Evolutionary conservation across 2,888 invertebrate genomes (phyloP).

Genomic region (Lepetodrilus schrolli): DNA sequence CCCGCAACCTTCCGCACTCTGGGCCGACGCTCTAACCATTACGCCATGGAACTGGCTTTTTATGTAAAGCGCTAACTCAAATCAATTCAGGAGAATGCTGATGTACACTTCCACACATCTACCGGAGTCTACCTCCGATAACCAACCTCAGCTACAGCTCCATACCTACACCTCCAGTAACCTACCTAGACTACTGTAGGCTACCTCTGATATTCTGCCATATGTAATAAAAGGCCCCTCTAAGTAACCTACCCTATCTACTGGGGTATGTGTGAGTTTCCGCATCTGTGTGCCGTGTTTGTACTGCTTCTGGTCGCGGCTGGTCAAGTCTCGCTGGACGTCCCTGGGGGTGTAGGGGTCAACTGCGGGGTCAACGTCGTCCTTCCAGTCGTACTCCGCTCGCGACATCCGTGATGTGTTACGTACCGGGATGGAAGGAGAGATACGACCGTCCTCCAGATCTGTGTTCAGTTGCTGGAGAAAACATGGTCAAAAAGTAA

Average conservation of each 20-base stretch:
- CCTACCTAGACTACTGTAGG: too few species aligned
- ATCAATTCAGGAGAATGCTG: too few species aligned
- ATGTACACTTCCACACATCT: too few species aligned
- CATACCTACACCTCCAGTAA: too few species aligned
- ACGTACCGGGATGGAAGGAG: conserved; percentile 41
- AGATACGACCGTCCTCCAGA: conserved; percentile 42
- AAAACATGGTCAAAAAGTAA: too few species aligned
- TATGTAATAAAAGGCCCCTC: not conserved
- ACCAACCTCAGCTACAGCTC: too few species aligned
- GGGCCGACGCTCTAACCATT: too few species aligned
- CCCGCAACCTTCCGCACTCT: too few species aligned
- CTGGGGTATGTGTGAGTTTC: conserved; percentile 59
- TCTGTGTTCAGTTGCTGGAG: not conserved
- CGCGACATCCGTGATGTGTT: conserved; percentile 45
- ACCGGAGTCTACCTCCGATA: too few species aligned
- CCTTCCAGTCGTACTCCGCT: conserved; percentile 35
- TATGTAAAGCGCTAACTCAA: too few species aligned
- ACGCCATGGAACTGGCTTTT: too few species aligned
- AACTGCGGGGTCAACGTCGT: conserved; percentile 30
- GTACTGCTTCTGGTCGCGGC: not conserved
- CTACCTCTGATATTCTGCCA: too few species aligned
- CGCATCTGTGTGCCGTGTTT: conserved; percentile 36
- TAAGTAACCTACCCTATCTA: conserved; percentile 49
- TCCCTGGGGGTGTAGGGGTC: conserved; percentile 40
- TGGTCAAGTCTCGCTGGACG: not conserved